Conservation (phyloP, 2,888 invertebrate genomes). For the Esperia sulphurella region DNA sequence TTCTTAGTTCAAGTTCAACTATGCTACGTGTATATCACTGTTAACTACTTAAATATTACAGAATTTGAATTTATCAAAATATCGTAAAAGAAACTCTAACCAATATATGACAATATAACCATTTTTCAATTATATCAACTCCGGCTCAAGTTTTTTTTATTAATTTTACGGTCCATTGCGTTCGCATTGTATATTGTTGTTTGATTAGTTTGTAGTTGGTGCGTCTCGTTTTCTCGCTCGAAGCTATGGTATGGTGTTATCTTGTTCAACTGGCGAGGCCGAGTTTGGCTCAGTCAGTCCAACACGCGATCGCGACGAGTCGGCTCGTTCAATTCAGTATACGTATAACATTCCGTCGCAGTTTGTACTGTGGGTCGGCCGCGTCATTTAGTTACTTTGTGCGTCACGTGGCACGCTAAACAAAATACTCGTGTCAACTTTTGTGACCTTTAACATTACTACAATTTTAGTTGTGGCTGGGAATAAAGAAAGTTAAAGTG, state of each 20-base stretch:
- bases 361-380: conserved; percentile 1
- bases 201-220: not conserved
- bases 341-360: conserved; percentile 1
- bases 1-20: not conserved
- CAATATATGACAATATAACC: not conserved
- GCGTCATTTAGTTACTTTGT: not conserved
- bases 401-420: conserved; percentile 7
- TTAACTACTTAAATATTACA: not conserved
- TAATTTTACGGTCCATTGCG: conserved; percentile 27
- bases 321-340: not conserved
- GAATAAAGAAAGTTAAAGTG: conserved; percentile 2
- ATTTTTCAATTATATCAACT: conserved; percentile 1
- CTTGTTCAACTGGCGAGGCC: conserved; percentile 23
- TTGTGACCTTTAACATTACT: conserved; percentile 3
- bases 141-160: conserved; percentile 7
- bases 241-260: conserved; percentile 37
- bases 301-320: conserved; percentile 6
- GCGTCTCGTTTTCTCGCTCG: conserved; percentile 35
- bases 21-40: not conserved
- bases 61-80: no score
- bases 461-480: not conserved
- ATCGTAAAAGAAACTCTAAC: not conserved
- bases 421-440: conserved; percentile 1
- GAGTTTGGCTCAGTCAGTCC: conserved; percentile 9
- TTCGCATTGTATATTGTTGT: not conserved